Percentiles rank a stretch among this genome's conserved stretches.
These are phyloP conservation scores for Gryllus longicercus DNA, from an alignment of 2,888 invertebrate genomes.

Conservation along the genomic window DNA sequence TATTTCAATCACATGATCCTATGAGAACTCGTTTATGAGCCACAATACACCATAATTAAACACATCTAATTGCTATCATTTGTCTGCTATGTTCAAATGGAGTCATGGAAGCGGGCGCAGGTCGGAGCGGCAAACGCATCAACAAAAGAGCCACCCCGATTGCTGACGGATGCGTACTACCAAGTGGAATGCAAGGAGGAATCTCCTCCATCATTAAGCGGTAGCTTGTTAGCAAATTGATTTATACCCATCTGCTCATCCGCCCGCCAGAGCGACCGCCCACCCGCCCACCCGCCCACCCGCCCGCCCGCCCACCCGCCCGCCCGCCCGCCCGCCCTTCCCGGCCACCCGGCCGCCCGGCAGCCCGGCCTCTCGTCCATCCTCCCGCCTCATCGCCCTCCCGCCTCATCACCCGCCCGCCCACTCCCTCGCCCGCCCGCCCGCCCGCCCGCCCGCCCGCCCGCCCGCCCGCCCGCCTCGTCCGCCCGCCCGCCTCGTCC, in stretches of 20 bases:
- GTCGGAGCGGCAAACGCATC: background rate
- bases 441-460: no score
- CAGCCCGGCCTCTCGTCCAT: no score
- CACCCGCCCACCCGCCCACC: background rate
- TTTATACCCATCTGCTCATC: background rate
- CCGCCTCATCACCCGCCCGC: no score
- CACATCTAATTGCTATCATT: no score
- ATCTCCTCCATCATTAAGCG: slow-evolving; percentile 10
- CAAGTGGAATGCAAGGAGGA: background rate
- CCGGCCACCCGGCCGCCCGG: background rate
- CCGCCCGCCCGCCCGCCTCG: no score
- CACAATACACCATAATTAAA: no score
- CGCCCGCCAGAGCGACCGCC: background rate
- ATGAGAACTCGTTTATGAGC: no score
- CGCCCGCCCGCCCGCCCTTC: background rate
- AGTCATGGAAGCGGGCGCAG: background rate
- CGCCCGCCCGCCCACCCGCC: background rate
- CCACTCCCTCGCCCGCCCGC: no score
- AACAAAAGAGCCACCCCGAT: background rate
- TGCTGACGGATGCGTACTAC: background rate
- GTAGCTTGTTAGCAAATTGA: background rate
- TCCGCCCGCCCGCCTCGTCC: no score
- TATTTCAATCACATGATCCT: no score
- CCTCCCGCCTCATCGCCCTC: no score
- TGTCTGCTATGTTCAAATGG: background rate